Conservation (phyloP, 2,888 invertebrate genomes). For the Catocala sponsa region DNA sequence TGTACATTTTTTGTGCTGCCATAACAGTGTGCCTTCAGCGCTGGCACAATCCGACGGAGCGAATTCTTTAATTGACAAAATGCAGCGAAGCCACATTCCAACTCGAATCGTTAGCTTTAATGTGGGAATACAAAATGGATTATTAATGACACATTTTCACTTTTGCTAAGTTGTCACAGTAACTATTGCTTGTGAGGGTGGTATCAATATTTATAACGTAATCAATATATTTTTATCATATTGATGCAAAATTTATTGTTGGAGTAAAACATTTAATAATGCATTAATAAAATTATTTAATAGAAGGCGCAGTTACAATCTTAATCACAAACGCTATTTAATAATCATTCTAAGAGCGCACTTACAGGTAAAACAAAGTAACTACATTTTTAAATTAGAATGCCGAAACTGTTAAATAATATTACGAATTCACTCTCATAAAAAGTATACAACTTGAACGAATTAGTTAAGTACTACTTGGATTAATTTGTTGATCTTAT, state of each 20-base stretch:
- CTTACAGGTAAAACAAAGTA: too few species aligned
- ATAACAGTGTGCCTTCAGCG: conserved; percentile 77
- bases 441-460: neutral
- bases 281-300: too few species aligned
- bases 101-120: conserved; percentile 75
- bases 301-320: too few species aligned
- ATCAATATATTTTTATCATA: too few species aligned
- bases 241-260: too few species aligned
- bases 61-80: conserved; percentile 85
- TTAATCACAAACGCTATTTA: too few species aligned
- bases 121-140: conserved; percentile 74
- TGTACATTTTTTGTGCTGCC: conserved; percentile 77
- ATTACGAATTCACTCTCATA: neutral
- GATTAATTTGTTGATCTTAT: conserved; percentile 3
- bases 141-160: conserved; percentile 53
- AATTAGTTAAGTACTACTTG: neutral
- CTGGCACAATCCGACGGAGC: conserved; percentile 71
- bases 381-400: too few species aligned
- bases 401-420: too few species aligned
- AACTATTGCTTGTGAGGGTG: neutral
- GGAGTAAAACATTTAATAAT: too few species aligned
- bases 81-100: conserved; percentile 76
- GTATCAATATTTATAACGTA: neutral
- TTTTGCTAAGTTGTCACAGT: conserved; percentile 36
- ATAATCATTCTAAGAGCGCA: too few species aligned